A percentile compares a stretch with the other conserved stretches of the same genome.
phyloP scores from a whole-genome alignment of 92 coral and sea anemone genomes.

The Zoanthus solanderi region DNA sequence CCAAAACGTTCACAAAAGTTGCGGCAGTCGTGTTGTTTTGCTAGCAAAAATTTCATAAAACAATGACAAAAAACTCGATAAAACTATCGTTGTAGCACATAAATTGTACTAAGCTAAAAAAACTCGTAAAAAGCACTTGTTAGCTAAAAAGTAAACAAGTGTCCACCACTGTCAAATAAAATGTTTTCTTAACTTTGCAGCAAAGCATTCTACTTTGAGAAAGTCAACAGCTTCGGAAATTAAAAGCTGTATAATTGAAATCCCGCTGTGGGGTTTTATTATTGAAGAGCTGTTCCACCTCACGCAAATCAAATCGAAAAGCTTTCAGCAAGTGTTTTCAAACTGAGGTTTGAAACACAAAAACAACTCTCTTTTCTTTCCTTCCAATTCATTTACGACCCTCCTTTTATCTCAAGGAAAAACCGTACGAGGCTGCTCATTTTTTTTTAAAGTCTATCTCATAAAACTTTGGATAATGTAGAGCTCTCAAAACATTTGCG shows the following conservation, averaged over 20 bases:
- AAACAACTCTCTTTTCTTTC: conserved; percentile 22
- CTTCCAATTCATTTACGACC: conserved; percentile 1
- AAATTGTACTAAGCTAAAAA: background rate
- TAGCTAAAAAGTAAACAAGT: background rate
- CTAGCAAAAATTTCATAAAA: too few species aligned
- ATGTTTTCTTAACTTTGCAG: background rate
- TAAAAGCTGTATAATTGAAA: background rate
- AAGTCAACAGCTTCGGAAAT: conserved; percentile 17
- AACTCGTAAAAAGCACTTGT: background rate
- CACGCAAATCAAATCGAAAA: conserved; percentile 36
- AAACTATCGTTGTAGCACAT: background rate
- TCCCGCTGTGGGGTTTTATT: conserved; percentile 14
- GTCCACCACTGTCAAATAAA: background rate
- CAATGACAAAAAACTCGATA: too few species aligned
- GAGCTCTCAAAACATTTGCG: background rate
- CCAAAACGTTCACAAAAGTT: too few species aligned
- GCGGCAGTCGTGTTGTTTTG: too few species aligned
- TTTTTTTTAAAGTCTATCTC: background rate
- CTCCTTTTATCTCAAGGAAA: background rate
- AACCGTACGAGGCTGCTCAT: background rate
- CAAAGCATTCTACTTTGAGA: background rate
- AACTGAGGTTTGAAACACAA: background rate
- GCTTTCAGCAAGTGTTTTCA: conserved; percentile 19
- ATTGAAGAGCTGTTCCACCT: background rate
- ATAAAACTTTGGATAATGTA: background rate